Percentiles rank a stretch among this genome's conserved stretches.
These are phyloP conservation scores for Hesperophylax magnus DNA, from an alignment of 1,140 invertebrate species.

Conservation along the genomic window DNA sequence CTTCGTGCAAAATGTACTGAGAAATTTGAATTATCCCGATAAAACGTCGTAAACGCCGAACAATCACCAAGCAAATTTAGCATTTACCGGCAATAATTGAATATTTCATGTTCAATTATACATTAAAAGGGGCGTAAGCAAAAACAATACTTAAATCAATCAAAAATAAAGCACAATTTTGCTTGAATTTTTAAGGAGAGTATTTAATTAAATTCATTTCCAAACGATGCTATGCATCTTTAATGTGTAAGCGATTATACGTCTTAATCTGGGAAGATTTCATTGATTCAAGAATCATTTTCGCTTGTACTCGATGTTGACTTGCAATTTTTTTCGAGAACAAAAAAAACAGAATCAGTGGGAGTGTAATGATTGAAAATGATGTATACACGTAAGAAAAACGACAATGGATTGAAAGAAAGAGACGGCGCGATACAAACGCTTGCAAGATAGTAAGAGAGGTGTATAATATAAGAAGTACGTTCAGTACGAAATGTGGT, in stretches of 20 bases:
- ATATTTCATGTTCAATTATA: constrained; percentile 21
- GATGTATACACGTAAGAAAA: constrained; percentile 30
- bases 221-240: background rate
- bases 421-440: constrained; percentile 4
- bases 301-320: background rate
- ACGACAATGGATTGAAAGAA: constrained; percentile 14
- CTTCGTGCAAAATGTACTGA: background rate
- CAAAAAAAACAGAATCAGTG: background rate
- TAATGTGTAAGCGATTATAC: background rate
- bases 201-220: background rate
- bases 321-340: background rate
- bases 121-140: background rate
- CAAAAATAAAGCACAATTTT: background rate
- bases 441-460: background rate
- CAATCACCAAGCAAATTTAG: background rate
- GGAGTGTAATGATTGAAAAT: background rate
- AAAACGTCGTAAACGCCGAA: constrained; percentile 8
- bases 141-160: background rate
- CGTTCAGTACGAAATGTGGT: background rate
- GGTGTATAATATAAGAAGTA: background rate
- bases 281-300: background rate
- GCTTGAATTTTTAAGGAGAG: background rate
- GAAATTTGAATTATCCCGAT: constrained; percentile 11
- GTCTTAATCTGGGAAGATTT: background rate
- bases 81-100: constrained; percentile 14